Conservation (phyloP, 2,888 invertebrate genomes). For the Drosophila nr. perissopoda region DNA sequence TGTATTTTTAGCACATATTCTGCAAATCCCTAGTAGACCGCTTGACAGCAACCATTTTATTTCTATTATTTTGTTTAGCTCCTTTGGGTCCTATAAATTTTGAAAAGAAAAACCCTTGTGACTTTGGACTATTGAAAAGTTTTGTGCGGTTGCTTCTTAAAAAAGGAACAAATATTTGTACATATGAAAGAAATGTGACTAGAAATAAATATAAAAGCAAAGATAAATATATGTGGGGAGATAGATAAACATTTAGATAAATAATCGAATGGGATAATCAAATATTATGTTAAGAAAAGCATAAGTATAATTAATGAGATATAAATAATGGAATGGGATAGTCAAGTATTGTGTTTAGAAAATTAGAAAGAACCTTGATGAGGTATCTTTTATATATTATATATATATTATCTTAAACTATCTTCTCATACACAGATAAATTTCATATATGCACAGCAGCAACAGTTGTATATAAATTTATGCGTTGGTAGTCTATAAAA, state of each 20-base stretch:
- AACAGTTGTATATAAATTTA: background rate
- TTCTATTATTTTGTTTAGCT: constrained; percentile 4
- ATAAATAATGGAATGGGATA: background rate
- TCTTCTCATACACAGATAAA: background rate
- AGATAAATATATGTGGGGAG: background rate
- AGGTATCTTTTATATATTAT: background rate
- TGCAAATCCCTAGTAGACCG: background rate
- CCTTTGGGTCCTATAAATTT: constrained; percentile 54
- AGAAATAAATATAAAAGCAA: background rate
- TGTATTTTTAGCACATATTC: constrained; percentile 3
- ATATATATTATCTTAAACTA: background rate
- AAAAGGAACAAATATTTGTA: background rate
- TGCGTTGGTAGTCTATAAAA: background rate
- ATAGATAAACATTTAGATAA: background rate
- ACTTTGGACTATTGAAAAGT: constrained; percentile 35
- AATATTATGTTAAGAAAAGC: background rate
- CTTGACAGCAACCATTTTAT: constrained; percentile 27
- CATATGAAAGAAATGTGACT: constrained; percentile 1
- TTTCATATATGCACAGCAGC: background rate
- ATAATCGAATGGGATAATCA: background rate
- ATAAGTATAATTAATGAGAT: background rate
- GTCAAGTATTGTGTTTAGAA: background rate
- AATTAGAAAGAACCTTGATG: background rate
- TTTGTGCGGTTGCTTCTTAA: constrained; percentile 21
- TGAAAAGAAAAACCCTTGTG: constrained; percentile 23